Base-by-base conservation (phyloP, 2,888 invertebrate genomes). In the Monochamus alternatus region DNA sequence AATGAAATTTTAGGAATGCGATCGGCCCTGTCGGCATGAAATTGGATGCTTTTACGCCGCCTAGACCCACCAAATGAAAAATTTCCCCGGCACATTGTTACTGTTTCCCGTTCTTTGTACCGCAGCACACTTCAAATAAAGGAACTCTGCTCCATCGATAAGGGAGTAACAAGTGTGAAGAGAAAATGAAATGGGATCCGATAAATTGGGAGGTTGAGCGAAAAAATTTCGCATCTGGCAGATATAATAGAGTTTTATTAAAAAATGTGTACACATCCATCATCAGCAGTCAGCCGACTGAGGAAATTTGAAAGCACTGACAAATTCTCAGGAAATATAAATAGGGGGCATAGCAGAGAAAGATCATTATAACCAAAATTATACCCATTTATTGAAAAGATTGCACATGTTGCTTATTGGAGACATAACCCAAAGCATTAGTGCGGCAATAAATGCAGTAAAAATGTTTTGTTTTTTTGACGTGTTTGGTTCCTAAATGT, bases 11-110 rank as follows among this genome's bases (percentile, higher is more conserved):
- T 47, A 58, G 69, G 73, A 73, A 73, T 74, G 70, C 59, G 65
- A 76, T 76, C 73, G 75, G 43, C 65, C 38, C 10, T 55, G 55
- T 55, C 69, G 73, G 73, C 76, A 73, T 76, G 76, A 76, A 76
- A 76, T 76, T 76, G 76, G 73, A 76, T 76, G 76, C 72, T 67
- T 75, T 72, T 63, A 67, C 73, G 66, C 62, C 38, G 58, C 66
- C 22, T 38, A 43, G 38, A 43, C 64, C 31, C 32, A 32, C 69
- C 58, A 67, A 64, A 75, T 67, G 67, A 66, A 75, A 75, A 70
- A 60, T 65, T 65, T 75, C 75, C 75, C 52, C 38, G 47, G 55
- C 44, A 65, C 66, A 71, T 70, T 75, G 75, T 75, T 75, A 71
- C 60, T 66, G 14, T 69, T 71, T 75, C 52, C 70, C 31, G 55